These are phyloP conservation scores for Isichthys henryi DNA, from an alignment of 2,113 vertebrate genomes.

Conservation along the genomic window DNA sequence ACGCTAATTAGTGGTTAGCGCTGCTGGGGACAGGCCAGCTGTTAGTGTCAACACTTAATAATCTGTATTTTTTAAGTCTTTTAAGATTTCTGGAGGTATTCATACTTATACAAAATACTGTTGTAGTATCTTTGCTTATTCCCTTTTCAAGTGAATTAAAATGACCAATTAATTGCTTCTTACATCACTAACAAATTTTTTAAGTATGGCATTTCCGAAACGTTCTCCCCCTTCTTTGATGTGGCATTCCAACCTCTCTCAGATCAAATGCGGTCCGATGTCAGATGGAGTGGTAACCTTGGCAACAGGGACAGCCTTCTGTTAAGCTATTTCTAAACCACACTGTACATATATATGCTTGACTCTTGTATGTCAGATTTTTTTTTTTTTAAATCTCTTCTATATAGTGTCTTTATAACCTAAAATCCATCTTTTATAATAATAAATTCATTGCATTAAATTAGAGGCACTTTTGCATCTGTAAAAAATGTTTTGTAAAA, in stretches of 20 bases:
- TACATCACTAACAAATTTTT: background rate
- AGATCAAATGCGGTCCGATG: background rate
- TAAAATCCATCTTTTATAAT: conserved; percentile 23
- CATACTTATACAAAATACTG: background rate
- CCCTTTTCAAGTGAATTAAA: background rate
- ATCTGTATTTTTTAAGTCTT: background rate
- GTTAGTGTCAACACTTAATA: background rate
- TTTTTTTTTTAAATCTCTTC: background rate
- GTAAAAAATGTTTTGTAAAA: background rate
- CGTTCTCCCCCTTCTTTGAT: background rate
- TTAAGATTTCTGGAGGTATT: background rate
- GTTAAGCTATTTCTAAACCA: background rate
- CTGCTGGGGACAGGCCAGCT: background rate
- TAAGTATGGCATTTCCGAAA: background rate
- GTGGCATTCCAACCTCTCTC: background rate
- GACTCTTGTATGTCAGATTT: background rate
- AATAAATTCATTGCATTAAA: background rate
- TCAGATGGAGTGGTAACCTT: background rate
- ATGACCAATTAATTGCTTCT: background rate
- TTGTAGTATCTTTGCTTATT: background rate
- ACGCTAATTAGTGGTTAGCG: background rate
- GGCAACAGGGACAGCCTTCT: background rate
- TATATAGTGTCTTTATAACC: background rate
- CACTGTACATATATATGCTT: background rate
- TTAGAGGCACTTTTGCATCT: background rate